Evolutionary conservation across 2,113 vertebrate species (phyloP).

Genomic region (Oryzias celebensis): DNA sequence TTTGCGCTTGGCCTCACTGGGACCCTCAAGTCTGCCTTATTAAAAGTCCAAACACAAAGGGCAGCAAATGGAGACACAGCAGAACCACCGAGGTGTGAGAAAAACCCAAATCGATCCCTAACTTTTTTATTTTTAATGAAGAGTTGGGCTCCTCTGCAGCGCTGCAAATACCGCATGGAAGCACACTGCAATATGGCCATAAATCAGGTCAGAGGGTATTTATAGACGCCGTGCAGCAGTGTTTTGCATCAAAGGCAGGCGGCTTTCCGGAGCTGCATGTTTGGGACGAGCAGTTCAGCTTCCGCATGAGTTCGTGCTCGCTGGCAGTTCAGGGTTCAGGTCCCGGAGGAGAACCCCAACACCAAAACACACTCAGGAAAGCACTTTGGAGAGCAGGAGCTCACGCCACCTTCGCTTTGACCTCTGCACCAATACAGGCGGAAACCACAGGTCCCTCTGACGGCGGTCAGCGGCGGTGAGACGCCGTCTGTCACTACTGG

Average conservation of each 20-base stretch:
- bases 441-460: too few species aligned
- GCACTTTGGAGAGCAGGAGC: conserved; percentile 37
- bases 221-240: too few species aligned
- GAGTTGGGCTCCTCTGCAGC: background rate
- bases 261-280: conserved; percentile 18
- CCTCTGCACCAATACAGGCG: conserved; percentile 21
- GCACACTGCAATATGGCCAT: too few species aligned
- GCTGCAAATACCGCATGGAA: background rate
- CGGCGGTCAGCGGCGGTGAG: too few species aligned
- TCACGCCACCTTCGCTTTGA: conserved; percentile 20
- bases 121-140: conserved; percentile 14
- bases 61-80: conserved; percentile 22
- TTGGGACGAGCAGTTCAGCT: conserved; percentile 8
- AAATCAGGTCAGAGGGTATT: too few species aligned
- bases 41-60: conserved; percentile 61
- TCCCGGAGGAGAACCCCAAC: conserved; percentile 50
- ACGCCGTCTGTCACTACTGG: too few species aligned
- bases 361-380: conserved; percentile 63
- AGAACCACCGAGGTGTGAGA: conserved; percentile 8
- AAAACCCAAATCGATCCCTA: conserved; percentile 27
- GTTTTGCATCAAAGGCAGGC: too few species aligned
- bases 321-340: conserved; percentile 46
- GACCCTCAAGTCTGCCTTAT: conserved; percentile 64
- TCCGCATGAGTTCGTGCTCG: conserved; percentile 51
- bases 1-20: conserved; percentile 64